Conservation (phyloP, 1,140 invertebrate genomes). For the Campoletis sonorensis region DNA sequence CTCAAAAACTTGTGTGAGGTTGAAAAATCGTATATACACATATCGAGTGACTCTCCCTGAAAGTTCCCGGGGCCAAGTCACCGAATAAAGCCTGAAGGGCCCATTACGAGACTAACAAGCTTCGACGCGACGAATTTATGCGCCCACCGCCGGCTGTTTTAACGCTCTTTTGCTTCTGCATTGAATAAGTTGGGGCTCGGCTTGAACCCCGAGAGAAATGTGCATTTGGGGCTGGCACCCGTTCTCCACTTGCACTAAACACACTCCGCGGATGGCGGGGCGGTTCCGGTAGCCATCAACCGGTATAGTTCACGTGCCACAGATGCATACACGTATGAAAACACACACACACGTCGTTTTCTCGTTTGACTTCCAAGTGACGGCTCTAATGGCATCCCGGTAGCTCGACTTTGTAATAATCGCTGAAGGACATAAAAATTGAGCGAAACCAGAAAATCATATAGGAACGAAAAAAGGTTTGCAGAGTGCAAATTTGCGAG, state of each 20-base stretch:
- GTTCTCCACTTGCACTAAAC: conserved; percentile 15
- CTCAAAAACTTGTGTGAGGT: conserved; percentile 34
- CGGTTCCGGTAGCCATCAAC: conserved; percentile 17
- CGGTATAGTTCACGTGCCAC: neutral
- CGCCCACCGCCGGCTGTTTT: conserved; percentile 23
- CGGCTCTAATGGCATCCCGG: conserved; percentile 36
- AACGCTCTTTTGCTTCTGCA: conserved; percentile 32
- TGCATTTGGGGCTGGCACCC: conserved; percentile 11
- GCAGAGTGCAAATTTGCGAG: neutral
- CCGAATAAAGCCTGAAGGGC: conserved; percentile 43
- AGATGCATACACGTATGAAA: neutral
- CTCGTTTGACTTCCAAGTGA: conserved; percentile 25
- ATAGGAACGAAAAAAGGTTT: neutral
- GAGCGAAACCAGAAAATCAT: conserved; percentile 34
- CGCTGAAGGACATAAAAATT: conserved; percentile 36
- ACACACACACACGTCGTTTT: neutral
- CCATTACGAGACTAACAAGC: conserved; percentile 44
- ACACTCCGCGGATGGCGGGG: conserved; percentile 5
- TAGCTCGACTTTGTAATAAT: conserved; percentile 40
- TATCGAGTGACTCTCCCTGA: conserved; percentile 1
- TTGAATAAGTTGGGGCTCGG: conserved; percentile 30
- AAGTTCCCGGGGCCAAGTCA: conserved; percentile 19
- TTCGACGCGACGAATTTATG: conserved; percentile 46
- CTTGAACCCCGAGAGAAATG: conserved; percentile 14
- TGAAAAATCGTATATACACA: conserved; percentile 23